Evolutionary conservation across 2,797 vertebrate species (phyloP), one percentile per base, ranked within the genome.

Genomic region (Eutrigla gurnardus): DNA sequence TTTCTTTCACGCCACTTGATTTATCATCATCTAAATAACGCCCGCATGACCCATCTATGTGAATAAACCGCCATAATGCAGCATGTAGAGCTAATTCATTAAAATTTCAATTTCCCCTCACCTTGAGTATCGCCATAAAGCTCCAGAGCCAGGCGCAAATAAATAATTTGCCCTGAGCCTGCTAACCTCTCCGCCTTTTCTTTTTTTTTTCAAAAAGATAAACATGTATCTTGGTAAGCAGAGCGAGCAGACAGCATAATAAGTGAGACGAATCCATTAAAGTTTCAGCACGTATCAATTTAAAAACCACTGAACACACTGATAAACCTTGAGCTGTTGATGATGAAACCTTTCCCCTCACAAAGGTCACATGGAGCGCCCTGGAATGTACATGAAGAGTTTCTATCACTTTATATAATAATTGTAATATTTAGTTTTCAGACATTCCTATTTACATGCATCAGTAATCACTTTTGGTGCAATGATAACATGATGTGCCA

Each of bases 111-210:
- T 88, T 78, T 10, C 66, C 50, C 35, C 1, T 86, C 83, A 87
- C 86, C 86, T 88, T 87, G 81, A 81, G 43, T 46, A 52, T 74
- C 43, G 33, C 55, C 77, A 73, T 81, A 77, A 79, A 82, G 77
- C 77, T 47, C 10, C 14, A 0, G 50, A 57, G 78, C 60, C 74
- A 68, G 49, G 64, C 57, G 64, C 57, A 71, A 74, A 55, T 74
- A 59, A 63, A 74, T 40, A 32, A 82, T 81, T 81, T 55, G 62
- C 49, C 49, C n/a, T 0, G 39, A 40, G 77, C 79, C 15, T 36
- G 69, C 82, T 82, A 82, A 80, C 86, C 83, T 78, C 75, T 59
- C 55, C 50, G 47, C 58, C 70, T 49, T 65, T 50, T 66, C 42
- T 6, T 25, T 25, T 25, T 25, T 25, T 25, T 25, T 25, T 25